Base-by-base conservation (phyloP, 1,140 invertebrate species). In the Hesperophylax magnus region DNA sequence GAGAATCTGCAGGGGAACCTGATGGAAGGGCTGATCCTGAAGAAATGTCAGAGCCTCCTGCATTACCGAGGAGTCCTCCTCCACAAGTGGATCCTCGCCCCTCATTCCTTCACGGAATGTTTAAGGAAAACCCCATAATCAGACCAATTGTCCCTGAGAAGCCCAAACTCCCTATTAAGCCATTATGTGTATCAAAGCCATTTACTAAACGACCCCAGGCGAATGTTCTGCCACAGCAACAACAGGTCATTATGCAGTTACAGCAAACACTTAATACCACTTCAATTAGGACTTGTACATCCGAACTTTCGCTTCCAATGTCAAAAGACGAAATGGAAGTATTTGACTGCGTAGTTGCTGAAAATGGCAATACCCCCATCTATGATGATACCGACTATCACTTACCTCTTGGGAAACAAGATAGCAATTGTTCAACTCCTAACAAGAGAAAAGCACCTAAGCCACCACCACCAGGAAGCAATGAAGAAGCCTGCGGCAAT, bases 21-120 rank as follows among this genome's bases (percentile, higher is more conserved):
- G 95, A 96, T 83, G 95, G 95, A 7, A 92, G 93, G 83, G 94
- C 94, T 18, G 95, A 96, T 88, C 94, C 95, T 3, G 94, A 95
- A 84, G 92, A 93, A 47, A 87, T 90, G 0, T 88, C 86, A 4
- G 93, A 94, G 87, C 91, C 94, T 0, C 92, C 93, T 0, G 93
- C 93, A 1, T 85, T 94, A 77, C 93, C 94, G 0, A 91, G 91
- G 72, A 94, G 92, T 47, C 93, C 93, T 17, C 92, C 92, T 3
- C 86, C 89, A 31, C 86, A 84, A 2, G 85, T 92, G 58, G 93
- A 94, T 85, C 93, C 93, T 0, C 88, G 93, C 31, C 88, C 92
- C 6, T 95, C 94, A 3, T 95, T 95, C 83, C 88, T 95, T 15
- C 94, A 95, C 79, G 92, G 92, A 15, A 89, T 88, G 85, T 88